Evolutionary conservation across 2,113 vertebrate genomes (phyloP), one percentile per base, ranked within the genome.

Genomic region (Speoplatyrhinus poulsoni): DNA sequence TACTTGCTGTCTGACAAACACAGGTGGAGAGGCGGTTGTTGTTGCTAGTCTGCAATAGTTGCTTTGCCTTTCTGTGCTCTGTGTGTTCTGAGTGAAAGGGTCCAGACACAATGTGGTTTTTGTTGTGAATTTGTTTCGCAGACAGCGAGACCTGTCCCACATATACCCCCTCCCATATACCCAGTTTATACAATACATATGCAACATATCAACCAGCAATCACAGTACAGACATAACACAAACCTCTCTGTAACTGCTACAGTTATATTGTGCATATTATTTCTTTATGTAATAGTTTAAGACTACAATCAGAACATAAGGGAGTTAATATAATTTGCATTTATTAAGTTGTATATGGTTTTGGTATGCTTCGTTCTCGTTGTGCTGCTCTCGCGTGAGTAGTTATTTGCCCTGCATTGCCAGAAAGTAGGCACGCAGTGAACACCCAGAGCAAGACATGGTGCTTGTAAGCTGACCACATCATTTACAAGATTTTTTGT

Each of bases 191-290:
- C 68, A 41, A 41, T 75, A 54, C 63, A 69, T 32, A 70, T 60
- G 56, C 56, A 73, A 53, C 60, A 48, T 12, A 69, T 80, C 36
- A 71, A 69, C 62, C 77, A 32, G 13, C 73, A 78, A 48, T 70
- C 65, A 77, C 48, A 77, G 71, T 48, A 46, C 65, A 87, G 84
- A 84, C 84, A 87, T 81, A 87, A 89, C 75, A 87, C 48, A 9
- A 4, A 5, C 26, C 0, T 12, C 50, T 46, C 46, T 26, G 26
- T 26, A 26, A 26, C 26, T 26, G 26, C 26, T 26, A 26, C 26
- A 26, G 3, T 26, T 26, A 26, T 26, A 53, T n/a, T 53, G 50
- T n/a, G 12, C 26, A 26, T 26, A 26, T 53, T 12, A 56, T 56
- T 56, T 17, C 16, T 56, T 9, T 17, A 56, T 16, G 15, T 17